These are phyloP conservation scores for Falco naumanni DNA, from an alignment of 2,797 vertebrate species.

Conservation along the genomic window DNA sequence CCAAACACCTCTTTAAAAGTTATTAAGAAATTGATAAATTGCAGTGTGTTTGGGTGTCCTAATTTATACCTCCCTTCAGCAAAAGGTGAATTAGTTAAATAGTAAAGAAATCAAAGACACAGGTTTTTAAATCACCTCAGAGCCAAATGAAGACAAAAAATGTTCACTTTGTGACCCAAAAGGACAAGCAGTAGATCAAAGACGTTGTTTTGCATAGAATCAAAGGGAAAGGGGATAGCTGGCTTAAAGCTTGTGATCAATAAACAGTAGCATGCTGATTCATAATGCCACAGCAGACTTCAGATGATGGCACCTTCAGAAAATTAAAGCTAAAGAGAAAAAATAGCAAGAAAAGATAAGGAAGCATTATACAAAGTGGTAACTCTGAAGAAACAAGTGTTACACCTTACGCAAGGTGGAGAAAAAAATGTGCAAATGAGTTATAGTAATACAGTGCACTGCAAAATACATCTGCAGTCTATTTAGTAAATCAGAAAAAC, in stretches of 20 bases:
- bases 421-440: neutral
- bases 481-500: neutral
- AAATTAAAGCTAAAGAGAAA: neutral
- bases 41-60: neutral
- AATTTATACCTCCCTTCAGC: neutral
- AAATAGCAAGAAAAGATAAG: neutral
- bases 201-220: neutral
- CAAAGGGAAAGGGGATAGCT: neutral
- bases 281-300: neutral
- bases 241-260: neutral
- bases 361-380: neutral
- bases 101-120: neutral
- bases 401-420: neutral
- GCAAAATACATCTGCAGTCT: neutral
- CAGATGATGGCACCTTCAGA: neutral
- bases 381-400: neutral
- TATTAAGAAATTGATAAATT: neutral
- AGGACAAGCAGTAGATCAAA: neutral
- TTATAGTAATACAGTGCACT: neutral
- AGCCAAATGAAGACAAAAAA: neutral
- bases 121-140: neutral
- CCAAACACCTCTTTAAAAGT: neutral
- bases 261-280: neutral
- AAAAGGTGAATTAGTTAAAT: conserved; percentile 12
- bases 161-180: neutral